Conservation (phyloP, 1,140 invertebrate species). For the Dinoponera quadriceps region DNA sequence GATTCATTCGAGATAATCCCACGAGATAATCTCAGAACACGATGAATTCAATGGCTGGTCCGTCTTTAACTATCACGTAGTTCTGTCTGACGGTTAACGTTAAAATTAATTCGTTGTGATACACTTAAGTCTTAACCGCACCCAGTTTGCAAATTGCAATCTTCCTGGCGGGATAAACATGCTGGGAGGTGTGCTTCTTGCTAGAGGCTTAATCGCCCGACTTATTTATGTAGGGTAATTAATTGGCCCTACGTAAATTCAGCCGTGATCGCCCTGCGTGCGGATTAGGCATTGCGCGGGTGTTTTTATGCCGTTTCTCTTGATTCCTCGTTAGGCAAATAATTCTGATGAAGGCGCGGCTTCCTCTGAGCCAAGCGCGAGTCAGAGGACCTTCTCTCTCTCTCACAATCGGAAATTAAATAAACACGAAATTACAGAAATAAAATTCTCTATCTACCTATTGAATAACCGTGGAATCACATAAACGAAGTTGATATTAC, state of each 20-base stretch:
- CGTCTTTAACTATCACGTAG: slow-evolving; percentile 62
- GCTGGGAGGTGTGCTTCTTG: slow-evolving; percentile 65
- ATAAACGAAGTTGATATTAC: background rate
- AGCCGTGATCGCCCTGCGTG: slow-evolving; percentile 7
- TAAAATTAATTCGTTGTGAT: slow-evolving; percentile 67
- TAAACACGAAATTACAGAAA: background rate
- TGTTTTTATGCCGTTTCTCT: slow-evolving; percentile 7
- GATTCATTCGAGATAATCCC: slow-evolving; percentile 49
- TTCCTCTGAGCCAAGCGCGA: too few relatives aligned
- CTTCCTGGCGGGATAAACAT: slow-evolving; percentile 68
- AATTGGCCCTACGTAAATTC: slow-evolving; percentile 51
- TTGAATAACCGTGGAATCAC: too few relatives aligned
- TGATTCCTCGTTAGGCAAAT: background rate
- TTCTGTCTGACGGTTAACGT: slow-evolving; percentile 30
- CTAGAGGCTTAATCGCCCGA: slow-evolving; percentile 64
- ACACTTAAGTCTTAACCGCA: slow-evolving; percentile 65
- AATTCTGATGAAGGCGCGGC: background rate
- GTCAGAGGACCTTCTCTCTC: background rate
- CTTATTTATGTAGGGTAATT: slow-evolving; percentile 72
- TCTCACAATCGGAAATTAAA: background rate
- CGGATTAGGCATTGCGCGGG: background rate
- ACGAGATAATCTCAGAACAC: slow-evolving; percentile 22
- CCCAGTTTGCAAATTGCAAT: slow-evolving; percentile 71
- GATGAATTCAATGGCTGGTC: slow-evolving; percentile 66
- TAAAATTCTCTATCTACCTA: too few relatives aligned